phyloP scores from a whole-genome alignment of 2,113 vertebrate genomes.

The Taxidea taxus region DNA sequence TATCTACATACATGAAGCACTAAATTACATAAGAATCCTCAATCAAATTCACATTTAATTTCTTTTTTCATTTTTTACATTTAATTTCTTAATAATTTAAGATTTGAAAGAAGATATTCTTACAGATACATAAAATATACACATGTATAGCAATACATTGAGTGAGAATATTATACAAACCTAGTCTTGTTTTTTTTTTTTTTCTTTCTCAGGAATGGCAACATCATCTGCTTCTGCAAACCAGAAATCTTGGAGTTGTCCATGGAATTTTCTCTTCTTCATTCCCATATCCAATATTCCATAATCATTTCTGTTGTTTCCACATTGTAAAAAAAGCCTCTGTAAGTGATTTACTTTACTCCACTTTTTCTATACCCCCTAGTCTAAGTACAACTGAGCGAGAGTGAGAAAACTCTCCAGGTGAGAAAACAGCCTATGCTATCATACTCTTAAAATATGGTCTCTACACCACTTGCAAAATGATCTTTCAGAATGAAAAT shows the following conservation, averaged over 20 bases:
- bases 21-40: neutral
- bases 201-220: neutral
- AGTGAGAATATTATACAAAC: neutral
- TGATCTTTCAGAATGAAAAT: neutral
- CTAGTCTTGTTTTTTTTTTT: neutral
- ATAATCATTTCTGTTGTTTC: neutral
- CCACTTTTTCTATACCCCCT: neutral
- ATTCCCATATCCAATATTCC: neutral
- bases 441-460: neutral
- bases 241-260: neutral
- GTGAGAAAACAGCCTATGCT: neutral
- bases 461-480: neutral
- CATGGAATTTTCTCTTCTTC: neutral
- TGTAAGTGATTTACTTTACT: neutral
- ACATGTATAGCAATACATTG: neutral
- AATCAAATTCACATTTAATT: neutral
- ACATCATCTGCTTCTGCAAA: neutral
- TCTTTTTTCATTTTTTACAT: neutral
- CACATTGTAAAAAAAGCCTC: neutral
- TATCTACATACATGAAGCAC: neutral
- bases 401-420: too few relatives aligned
- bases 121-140: neutral
- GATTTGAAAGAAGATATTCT: conserved; percentile 7
- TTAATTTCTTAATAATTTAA: conserved; percentile 12
- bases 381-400: neutral